phyloP scores from a whole-genome alignment of 2,888 invertebrate species.

The Cristatella mucedo region DNA sequence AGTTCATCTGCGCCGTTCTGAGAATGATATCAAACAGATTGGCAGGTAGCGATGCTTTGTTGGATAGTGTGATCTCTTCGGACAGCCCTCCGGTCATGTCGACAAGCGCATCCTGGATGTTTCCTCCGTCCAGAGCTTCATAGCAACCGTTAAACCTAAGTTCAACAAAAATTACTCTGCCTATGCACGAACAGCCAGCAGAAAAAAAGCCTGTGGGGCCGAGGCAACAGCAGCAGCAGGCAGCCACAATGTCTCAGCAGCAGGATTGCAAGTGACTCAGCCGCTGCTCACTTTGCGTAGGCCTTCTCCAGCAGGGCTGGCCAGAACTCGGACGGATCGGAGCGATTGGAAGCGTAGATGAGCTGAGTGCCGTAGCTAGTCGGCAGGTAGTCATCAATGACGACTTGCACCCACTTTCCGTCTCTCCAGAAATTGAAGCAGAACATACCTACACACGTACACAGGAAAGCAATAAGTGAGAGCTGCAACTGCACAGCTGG shows the following conservation, averaged over 20 bases:
- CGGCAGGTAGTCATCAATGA: slow-evolving; percentile 60
- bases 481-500: no score
- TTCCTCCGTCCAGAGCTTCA: slow-evolving; percentile 81
- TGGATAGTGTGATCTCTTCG: no score
- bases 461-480: no score
- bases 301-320: slow-evolving; percentile 62
- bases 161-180: no score
- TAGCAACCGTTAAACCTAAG: slow-evolving; percentile 75
- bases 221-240: no score
- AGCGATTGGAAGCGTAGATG: slow-evolving; percentile 46
- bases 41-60: no score
- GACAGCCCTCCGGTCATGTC: slow-evolving; percentile 77
- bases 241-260: background rate
- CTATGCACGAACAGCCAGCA: background rate
- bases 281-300: slow-evolving; percentile 55
- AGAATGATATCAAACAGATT: no score
- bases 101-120: slow-evolving; percentile 89
- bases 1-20: no score
- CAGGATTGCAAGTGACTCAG: background rate
- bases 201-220: no score
- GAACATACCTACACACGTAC: slow-evolving; percentile 51
- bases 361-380: slow-evolving; percentile 51
- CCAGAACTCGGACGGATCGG: slow-evolving; percentile 54
- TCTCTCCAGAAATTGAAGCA: slow-evolving; percentile 79
- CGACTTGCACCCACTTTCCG: slow-evolving; percentile 58